Conservation (phyloP, 2,888 invertebrate genomes). For the Dasysyrphus tricinctus region DNA sequence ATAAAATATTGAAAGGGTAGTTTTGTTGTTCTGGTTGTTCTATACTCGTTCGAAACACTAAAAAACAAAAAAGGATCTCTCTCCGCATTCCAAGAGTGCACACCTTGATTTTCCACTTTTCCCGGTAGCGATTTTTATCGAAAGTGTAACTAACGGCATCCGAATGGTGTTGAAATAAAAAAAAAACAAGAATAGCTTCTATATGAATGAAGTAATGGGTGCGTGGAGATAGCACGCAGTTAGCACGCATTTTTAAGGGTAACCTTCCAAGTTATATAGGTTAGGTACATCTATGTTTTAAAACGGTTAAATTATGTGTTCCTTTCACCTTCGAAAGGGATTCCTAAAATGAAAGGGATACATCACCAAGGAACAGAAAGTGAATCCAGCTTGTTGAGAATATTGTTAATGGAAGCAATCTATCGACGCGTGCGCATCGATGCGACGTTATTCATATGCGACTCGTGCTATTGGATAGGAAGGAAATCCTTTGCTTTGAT, state of each 20-base stretch:
- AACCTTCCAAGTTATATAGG: neutral
- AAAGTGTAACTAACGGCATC: constrained; percentile 73
- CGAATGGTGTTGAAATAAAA: constrained; percentile 28
- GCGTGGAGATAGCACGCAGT: constrained; percentile 50
- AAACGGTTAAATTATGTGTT: constrained; percentile 63
- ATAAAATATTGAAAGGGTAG: constrained; percentile 39
- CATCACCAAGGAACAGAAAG: constrained; percentile 35
- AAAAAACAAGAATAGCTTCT: constrained; percentile 17
- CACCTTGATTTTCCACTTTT: constrained; percentile 66
- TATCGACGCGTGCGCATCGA: constrained; percentile 10
- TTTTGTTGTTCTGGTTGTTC: neutral
- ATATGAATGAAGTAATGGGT: neutral
- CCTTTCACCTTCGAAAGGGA: constrained; percentile 54
- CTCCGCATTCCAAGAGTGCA: constrained; percentile 60
- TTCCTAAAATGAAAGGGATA: constrained; percentile 19
- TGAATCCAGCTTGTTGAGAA: constrained; percentile 39
- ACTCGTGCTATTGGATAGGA: constrained; percentile 58
- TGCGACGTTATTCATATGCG: neutral
- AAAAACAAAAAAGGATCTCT: constrained; percentile 31
- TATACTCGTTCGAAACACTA: neutral
- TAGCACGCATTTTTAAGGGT: constrained; percentile 70
- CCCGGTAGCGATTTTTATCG: constrained; percentile 56
- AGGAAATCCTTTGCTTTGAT: constrained; percentile 30
- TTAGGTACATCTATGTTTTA: neutral
- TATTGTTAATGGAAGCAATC: constrained; percentile 39